These are phyloP conservation scores for Drosophila virilis DNA, from an alignment of 1,140 invertebrate species.

Conservation along the genomic window DNA sequence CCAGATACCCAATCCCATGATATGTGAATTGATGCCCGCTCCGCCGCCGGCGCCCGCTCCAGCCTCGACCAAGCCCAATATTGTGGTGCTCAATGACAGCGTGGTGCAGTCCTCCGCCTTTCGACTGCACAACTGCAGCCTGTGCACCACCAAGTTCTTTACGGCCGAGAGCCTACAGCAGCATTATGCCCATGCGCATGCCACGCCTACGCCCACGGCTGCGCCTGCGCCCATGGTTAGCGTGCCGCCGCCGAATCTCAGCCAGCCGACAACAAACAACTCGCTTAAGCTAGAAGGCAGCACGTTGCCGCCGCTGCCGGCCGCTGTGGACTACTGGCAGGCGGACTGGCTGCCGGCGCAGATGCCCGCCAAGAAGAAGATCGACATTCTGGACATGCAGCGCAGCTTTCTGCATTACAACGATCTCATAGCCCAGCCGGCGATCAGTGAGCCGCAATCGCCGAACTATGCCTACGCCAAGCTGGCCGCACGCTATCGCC, in stretches of 20 bases:
- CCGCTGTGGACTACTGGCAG: constrained; percentile 54
- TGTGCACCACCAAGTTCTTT: constrained; percentile 74
- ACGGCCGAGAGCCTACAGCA: constrained; percentile 71
- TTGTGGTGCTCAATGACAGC: constrained; percentile 81
- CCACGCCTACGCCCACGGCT: not conserved
- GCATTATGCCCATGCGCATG: constrained; percentile 60
- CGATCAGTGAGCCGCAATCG: constrained; percentile 4
- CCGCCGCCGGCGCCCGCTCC: constrained; percentile 1
- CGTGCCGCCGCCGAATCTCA: constrained; percentile 53
- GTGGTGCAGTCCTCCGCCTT: constrained; percentile 78
- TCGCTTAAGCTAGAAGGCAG: constrained; percentile 53
- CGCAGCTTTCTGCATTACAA: constrained; percentile 70
- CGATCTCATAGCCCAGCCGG: constrained; percentile 43
- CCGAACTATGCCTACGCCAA: constrained; percentile 49
- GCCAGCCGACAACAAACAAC: constrained; percentile 22
- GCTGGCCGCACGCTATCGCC: constrained; percentile 51
- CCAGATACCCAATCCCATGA: constrained; percentile 63
- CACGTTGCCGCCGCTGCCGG: constrained; percentile 6
- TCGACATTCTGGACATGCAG: constrained; percentile 75
- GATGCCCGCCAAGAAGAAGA: constrained; percentile 56
- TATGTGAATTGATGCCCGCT: constrained; percentile 50
- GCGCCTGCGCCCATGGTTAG: constrained; percentile 61
- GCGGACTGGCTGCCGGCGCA: constrained; percentile 53
- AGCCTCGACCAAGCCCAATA: constrained; percentile 63
- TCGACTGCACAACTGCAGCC: constrained; percentile 66